These are phyloP conservation scores for Oligia fasciuncula DNA, from an alignment of 2,888 invertebrate genomes.

Conservation along the genomic window DNA sequence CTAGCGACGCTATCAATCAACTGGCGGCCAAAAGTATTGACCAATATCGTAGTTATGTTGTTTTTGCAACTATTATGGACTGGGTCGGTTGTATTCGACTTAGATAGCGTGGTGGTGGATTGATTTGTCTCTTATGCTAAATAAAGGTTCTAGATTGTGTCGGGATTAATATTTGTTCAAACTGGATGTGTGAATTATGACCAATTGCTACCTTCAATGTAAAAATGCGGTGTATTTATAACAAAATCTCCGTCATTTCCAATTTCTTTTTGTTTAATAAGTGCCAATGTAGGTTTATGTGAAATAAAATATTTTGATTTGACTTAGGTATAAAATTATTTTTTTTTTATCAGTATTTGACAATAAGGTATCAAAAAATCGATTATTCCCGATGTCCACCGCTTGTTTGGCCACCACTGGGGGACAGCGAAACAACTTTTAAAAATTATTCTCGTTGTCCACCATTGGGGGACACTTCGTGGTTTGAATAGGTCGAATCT, in stretches of 20 bases:
- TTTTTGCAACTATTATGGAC: slow-evolving; percentile 54
- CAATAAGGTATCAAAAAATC: no score
- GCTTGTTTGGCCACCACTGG: no score
- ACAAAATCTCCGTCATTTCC: not conserved
- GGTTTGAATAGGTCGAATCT: no score
- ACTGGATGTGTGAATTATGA: not conserved
- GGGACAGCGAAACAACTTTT: no score
- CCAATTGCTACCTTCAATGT: not conserved
- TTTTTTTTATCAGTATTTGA: no score
- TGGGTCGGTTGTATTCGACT: slow-evolving; percentile 44
- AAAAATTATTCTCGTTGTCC: no score
- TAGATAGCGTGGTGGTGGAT: not conserved
- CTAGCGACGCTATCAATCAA: slow-evolving; percentile 61
- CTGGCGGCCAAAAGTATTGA: slow-evolving; percentile 52
- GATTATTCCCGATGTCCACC: no score
- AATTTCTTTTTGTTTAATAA: not conserved
- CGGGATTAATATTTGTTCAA: slow-evolving; percentile 1
- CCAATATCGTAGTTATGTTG: slow-evolving; percentile 51
- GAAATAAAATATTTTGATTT: no score
- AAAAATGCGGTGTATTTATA: not conserved
- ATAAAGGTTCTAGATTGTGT: slow-evolving; percentile 6
- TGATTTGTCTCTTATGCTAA: slow-evolving; percentile 18
- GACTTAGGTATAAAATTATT: no score
- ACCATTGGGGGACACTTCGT: no score
- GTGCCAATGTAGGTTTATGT: no score